These are phyloP conservation scores for Typhlomys cinereus DNA, from an alignment of 2,113 vertebrate genomes.

Conservation along the genomic window DNA sequence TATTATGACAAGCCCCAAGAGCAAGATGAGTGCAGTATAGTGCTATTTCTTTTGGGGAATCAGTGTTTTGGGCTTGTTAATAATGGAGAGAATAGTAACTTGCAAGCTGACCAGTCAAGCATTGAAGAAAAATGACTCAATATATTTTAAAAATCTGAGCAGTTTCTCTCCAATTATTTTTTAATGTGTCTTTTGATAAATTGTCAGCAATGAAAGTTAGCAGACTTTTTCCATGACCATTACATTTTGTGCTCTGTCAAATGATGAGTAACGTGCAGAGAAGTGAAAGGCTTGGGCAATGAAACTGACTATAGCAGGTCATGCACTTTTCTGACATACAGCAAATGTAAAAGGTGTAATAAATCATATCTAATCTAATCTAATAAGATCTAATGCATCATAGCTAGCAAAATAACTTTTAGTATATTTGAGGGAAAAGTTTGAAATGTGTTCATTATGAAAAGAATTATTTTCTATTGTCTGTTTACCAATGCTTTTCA, in stretches of 20 bases:
- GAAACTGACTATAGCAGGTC: not conserved
- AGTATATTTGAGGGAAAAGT: not conserved
- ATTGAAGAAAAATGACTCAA: conserved; percentile 83
- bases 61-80: conserved; percentile 65
- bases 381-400: not conserved
- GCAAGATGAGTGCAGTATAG: not conserved
- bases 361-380: no score
- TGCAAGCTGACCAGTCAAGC: conserved; percentile 78
- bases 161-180: conserved; percentile 82
- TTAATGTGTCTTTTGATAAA: conserved; percentile 83
- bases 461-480: not conserved
- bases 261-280: not conserved
- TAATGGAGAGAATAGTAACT: conserved; percentile 73
- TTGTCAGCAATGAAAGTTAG: conserved; percentile 70
- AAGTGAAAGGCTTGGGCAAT: not conserved
- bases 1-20: conserved; percentile 44
- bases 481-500: not conserved
- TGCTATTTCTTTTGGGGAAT: conserved; percentile 71
- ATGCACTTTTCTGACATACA: conserved; percentile 47
- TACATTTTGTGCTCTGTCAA: conserved; percentile 72
- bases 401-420: not conserved
- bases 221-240: conserved; percentile 69
- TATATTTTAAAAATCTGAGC: conserved; percentile 78
- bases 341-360: not conserved
- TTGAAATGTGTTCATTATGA: not conserved